Evolutionary conservation across 2,113 vertebrate species (phyloP).

Genomic region (Gasterosteus nipponicus): DNA sequence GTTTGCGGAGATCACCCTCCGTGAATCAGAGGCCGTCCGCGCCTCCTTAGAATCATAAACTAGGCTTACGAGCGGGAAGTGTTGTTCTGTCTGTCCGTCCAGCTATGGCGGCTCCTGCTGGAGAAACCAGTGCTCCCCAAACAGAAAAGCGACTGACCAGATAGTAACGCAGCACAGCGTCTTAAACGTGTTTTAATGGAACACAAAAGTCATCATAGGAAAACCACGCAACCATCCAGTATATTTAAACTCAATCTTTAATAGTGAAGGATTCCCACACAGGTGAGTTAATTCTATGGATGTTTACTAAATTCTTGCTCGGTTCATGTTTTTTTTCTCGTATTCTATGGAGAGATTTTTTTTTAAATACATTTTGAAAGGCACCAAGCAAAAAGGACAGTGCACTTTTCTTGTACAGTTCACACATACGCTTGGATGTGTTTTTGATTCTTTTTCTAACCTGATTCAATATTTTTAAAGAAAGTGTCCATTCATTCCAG

Average conservation of each 20-base stretch:
- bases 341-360: slow-evolving; percentile 39
- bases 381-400: slow-evolving; percentile 11
- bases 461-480: slow-evolving; percentile 5
- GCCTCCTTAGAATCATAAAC: too few species aligned
- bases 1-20: too few species aligned
- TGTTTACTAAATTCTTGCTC: neutral
- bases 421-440: slow-evolving; percentile 18
- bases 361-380: slow-evolving; percentile 27
- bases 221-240: neutral
- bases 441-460: slow-evolving; percentile 9
- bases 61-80: slow-evolving; percentile 83
- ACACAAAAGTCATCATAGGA: neutral
- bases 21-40: too few species aligned
- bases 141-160: slow-evolving; percentile 66
- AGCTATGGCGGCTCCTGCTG: slow-evolving; percentile 85
- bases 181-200: slow-evolving; percentile 5
- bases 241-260: neutral
- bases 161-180: slow-evolving; percentile 51
- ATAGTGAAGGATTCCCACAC: neutral
- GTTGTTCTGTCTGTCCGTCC: slow-evolving; percentile 88
- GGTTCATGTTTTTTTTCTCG: neutral
- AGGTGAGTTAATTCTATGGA: neutral
- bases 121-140: slow-evolving; percentile 86
- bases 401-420: slow-evolving; percentile 70
- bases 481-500: slow-evolving; percentile 11